Evolutionary conservation across 64 coral and sea anemone species (phyloP).

Genomic region (Astreopora myriophthalma): DNA sequence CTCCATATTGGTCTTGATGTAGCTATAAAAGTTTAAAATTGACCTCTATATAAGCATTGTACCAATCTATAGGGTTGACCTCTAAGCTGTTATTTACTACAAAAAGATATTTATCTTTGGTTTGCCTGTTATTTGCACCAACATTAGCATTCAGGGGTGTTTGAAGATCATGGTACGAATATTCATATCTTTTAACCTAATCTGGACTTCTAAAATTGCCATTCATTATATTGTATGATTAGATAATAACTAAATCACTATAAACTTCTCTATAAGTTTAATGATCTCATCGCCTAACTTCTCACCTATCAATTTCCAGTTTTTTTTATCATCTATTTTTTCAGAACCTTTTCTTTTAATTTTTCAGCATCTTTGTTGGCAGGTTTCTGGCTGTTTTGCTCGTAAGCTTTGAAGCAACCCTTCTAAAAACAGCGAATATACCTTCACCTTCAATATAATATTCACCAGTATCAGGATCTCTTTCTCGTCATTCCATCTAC

Average conservation of each 20-base stretch:
- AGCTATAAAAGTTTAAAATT: not conserved
- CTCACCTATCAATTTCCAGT: not conserved
- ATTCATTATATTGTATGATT: not conserved
- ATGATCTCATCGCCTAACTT: not conserved
- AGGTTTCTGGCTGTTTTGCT: not conserved
- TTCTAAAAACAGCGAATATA: not conserved
- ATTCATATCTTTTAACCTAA: not conserved
- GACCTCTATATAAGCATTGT: not conserved
- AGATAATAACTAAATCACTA: not conserved
- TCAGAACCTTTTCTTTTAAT: not conserved
- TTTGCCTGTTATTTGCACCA: not conserved
- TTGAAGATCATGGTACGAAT: not conserved
- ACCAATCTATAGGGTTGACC: not conserved
- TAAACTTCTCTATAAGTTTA: not conserved
- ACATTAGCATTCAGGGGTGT: not conserved
- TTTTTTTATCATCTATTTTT: not conserved
- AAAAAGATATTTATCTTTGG: not conserved
- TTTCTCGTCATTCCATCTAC: not conserved
- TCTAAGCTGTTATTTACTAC: not conserved
- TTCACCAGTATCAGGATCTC: not conserved
- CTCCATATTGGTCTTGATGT: not conserved
- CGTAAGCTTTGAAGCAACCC: not conserved
- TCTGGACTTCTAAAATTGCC: not conserved
- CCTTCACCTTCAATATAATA: not conserved
- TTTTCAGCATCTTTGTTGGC: not conserved